Conservation (phyloP, 2,888 invertebrate species). For the Cecidostiba fungosa region DNA sequence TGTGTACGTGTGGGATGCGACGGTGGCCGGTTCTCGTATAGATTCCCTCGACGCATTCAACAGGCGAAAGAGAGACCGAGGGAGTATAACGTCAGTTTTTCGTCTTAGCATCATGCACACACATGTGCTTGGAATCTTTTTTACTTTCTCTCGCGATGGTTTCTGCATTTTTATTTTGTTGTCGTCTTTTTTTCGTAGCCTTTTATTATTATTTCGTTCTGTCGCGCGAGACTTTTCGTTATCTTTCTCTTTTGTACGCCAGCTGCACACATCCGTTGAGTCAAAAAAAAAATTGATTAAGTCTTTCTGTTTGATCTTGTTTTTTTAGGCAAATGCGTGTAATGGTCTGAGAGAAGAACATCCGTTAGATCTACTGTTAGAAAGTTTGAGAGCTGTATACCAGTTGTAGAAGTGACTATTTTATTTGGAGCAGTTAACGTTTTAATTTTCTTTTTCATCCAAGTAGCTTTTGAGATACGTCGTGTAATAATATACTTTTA, state of each 20-base stretch:
- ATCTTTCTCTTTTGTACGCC: not conserved
- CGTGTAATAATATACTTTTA: too few species aligned
- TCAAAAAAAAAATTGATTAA: slow-evolving; percentile 13
- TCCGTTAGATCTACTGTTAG: not conserved
- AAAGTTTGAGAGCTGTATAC: slow-evolving; percentile 1
- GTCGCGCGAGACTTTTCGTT: not conserved
- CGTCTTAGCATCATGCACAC: not conserved
- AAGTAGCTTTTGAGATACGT: not conserved
- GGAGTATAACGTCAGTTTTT: slow-evolving; percentile 34
- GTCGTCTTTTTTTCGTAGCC: not conserved
- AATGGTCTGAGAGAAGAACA: not conserved
- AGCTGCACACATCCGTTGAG: not conserved
- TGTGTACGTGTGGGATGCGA: not conserved
- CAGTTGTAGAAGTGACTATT: not conserved
- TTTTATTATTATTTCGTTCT: not conserved
- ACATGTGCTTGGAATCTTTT: not conserved
- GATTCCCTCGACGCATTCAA: slow-evolving; percentile 33
- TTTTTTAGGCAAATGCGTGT: not conserved
- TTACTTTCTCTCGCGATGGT: not conserved
- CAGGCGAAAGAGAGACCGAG: slow-evolving; percentile 22
- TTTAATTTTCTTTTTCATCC: not conserved
- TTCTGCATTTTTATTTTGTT: slow-evolving; percentile 12
- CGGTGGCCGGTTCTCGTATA: not conserved
- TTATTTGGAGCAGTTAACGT: not conserved
- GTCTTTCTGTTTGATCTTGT: not conserved